phyloP scores from a whole-genome alignment of 1,140 invertebrate species.

The Platyscapa corneri region DNA sequence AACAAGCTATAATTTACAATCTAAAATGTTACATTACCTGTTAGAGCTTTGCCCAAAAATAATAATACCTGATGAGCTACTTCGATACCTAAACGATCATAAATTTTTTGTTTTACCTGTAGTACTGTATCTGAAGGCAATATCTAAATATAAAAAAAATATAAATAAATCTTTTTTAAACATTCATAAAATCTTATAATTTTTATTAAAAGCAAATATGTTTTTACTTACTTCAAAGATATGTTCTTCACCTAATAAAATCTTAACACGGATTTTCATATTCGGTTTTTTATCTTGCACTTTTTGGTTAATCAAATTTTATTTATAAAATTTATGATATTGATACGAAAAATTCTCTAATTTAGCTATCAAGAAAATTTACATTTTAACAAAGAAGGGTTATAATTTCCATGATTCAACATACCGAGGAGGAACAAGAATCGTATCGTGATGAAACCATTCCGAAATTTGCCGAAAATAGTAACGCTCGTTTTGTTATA shows the following conservation, averaged over 20 bases:
- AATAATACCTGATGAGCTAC: slow-evolving; percentile 68
- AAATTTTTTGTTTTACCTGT: slow-evolving; percentile 68
- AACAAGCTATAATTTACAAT: background rate
- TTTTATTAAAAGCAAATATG: background rate
- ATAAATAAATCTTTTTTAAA: background rate
- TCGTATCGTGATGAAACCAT: slow-evolving; percentile 22
- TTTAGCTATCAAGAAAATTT: slow-evolving; percentile 24
- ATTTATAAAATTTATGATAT: slow-evolving; percentile 26
- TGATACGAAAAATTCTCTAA: slow-evolving; percentile 29
- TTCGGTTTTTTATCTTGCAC: slow-evolving; percentile 46
- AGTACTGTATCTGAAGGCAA: slow-evolving; percentile 67
- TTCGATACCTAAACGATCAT: slow-evolving; percentile 66
- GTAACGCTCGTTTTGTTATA: background rate
- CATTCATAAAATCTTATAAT: background rate
- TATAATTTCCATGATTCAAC: slow-evolving; percentile 44
- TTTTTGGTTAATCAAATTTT: slow-evolving; percentile 21
- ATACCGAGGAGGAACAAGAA: slow-evolving; percentile 29
- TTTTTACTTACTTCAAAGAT: slow-evolving; percentile 65
- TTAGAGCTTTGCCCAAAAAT: slow-evolving; percentile 67
- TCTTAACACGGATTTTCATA: slow-evolving; percentile 68
- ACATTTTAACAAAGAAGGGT: slow-evolving; percentile 48
- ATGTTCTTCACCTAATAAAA: slow-evolving; percentile 65
- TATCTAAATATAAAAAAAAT: slow-evolving; percentile 60
- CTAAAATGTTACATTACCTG: slow-evolving; percentile 60
- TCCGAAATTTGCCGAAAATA: slow-evolving; percentile 47